phyloP scores from a whole-genome alignment of 37 sponge, comb jelly and placozoan species.

The Ephydatia muelleri region DNA sequence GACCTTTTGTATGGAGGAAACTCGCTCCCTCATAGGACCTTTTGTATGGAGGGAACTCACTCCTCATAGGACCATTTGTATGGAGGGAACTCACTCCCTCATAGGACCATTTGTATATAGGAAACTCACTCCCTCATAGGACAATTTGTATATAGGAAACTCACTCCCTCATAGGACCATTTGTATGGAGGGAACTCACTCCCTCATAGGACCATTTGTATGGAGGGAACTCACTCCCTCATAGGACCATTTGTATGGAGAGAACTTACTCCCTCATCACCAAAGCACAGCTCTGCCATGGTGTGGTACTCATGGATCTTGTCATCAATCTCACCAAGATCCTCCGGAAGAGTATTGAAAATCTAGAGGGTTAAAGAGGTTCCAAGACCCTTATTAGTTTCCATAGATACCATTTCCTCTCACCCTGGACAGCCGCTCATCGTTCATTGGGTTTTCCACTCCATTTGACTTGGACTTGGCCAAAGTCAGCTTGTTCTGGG shows the following conservation, averaged over 20 bases:
- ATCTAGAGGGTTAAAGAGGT: background rate
- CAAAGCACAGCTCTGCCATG: constrained; percentile 69
- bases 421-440: constrained; percentile 10
- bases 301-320: constrained; percentile 66
- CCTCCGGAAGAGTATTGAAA: constrained; percentile 32
- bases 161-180: no score
- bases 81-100: no score
- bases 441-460: constrained; percentile 10
- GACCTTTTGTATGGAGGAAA: no score
- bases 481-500: constrained; percentile 5
- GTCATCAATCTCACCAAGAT: constrained; percentile 51
- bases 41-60: no score
- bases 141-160: no score
- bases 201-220: no score
- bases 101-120: no score
- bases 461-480: constrained; percentile 29
- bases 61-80: no score
- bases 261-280: constrained; percentile 52
- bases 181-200: no score
- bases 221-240: no score
- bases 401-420: background rate
- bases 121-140: no score
- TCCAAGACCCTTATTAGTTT: background rate
- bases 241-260: background rate
- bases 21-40: no score